Evolutionary conservation across 2,797 vertebrate genomes (phyloP).

Genomic region (Sebastes taczanowskii): DNA sequence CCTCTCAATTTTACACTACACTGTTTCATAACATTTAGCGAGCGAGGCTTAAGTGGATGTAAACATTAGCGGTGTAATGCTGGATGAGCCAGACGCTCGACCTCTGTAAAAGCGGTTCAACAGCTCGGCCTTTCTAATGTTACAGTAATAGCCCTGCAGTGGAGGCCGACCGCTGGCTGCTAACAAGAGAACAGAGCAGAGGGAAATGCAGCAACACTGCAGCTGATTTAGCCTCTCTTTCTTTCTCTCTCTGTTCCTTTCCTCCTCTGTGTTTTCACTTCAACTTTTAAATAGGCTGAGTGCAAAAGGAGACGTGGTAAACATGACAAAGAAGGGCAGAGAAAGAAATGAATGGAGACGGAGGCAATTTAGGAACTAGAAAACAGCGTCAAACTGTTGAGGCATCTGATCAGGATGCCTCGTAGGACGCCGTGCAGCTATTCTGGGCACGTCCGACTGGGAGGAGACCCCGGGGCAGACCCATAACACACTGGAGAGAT

Average conservation of each 20-base stretch:
- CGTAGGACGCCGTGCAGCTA: slow-evolving; percentile 21
- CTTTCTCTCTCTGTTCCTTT: background rate
- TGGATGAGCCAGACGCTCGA: slow-evolving; percentile 14
- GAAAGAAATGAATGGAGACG: slow-evolving; percentile 22
- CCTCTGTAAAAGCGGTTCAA: slow-evolving; percentile 37
- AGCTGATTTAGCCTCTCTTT: slow-evolving; percentile 30
- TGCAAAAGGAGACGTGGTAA: slow-evolving; percentile 10
- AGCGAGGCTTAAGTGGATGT: slow-evolving; percentile 48
- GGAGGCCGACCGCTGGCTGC: slow-evolving; percentile 20
- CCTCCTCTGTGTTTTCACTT: slow-evolving; percentile 27
- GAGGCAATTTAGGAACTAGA: slow-evolving; percentile 27
- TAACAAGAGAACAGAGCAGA: slow-evolving; percentile 36
- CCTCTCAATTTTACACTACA: slow-evolving; percentile 57
- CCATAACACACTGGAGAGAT: slow-evolving; percentile 51
- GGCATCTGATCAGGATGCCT: slow-evolving; percentile 40
- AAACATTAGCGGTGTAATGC: slow-evolving; percentile 41
- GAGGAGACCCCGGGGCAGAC: slow-evolving; percentile 44
- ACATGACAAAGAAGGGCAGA: slow-evolving; percentile 36
- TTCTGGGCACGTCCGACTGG: slow-evolving; percentile 46
- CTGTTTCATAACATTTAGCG: slow-evolving; percentile 49
- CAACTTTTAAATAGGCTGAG: slow-evolving; percentile 47
- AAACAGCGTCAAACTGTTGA: slow-evolving; percentile 10
- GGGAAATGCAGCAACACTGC: slow-evolving; percentile 36
- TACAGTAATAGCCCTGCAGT: slow-evolving; percentile 41
- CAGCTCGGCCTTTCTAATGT: slow-evolving; percentile 40